These are phyloP conservation scores for Rynchops niger DNA, from an alignment of 2,113 vertebrate species.

Conservation along the genomic window DNA sequence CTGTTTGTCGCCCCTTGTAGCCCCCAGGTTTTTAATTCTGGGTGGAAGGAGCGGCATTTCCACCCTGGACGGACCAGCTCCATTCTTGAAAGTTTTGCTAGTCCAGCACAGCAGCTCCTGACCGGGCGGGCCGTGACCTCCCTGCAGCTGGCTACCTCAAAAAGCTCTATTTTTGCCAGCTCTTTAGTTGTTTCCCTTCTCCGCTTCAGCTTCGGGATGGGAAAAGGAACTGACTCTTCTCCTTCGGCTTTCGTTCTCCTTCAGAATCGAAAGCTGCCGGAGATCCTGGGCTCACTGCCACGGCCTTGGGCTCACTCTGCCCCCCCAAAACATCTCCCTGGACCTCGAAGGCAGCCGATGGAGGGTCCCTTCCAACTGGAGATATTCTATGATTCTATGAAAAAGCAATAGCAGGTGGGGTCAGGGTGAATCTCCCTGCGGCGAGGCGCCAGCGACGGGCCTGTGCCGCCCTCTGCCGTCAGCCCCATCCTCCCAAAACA, in stretches of 20 bases:
- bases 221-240: constrained; percentile 43
- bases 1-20: background rate
- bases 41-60: background rate
- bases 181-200: constrained; percentile 22
- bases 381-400: background rate
- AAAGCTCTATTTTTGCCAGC: background rate
- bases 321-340: no score
- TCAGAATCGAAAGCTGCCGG: background rate
- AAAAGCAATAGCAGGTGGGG: background rate
- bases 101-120: background rate
- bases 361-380: background rate
- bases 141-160: background rate
- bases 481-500: background rate
- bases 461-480: constrained; percentile 46
- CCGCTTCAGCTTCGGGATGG: background rate
- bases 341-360: background rate
- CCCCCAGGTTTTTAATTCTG: background rate
- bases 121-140: background rate
- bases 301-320: background rate
- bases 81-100: background rate
- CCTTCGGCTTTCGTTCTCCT: background rate
- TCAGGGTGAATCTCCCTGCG: background rate
- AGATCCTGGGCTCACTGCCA: background rate
- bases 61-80: background rate
- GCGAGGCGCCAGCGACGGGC: accelerated